Evolutionary conservation across 2,797 vertebrate genomes (phyloP).

Genomic region (Pseudochirops corinnae): DNA sequence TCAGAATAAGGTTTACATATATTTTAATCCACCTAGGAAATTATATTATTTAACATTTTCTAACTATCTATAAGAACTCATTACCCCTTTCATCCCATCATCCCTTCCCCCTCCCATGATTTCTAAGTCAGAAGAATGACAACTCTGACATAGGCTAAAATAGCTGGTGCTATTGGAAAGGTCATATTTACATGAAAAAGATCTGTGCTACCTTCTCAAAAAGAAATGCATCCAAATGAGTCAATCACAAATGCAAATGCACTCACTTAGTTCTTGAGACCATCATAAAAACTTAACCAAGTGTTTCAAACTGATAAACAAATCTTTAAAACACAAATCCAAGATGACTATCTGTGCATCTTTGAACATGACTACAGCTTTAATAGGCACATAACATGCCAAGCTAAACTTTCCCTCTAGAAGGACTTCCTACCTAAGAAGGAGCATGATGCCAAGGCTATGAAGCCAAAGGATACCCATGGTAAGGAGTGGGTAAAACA

Average conservation of each 20-base stretch:
- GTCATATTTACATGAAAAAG: background rate
- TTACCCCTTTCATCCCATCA: conserved; percentile 28
- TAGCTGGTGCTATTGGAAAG: background rate
- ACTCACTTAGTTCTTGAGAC: background rate
- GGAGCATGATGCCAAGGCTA: conserved; percentile 14
- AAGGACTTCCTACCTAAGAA: conserved; percentile 38
- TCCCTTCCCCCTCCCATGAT: background rate
- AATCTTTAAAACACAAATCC: conserved; percentile 5
- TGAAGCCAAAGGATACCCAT: conserved; percentile 38
- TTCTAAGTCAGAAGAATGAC: conserved; percentile 47
- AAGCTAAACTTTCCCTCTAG: conserved; percentile 51
- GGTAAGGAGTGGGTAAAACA: conserved; percentile 44
- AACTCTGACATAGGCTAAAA: conserved; percentile 28
- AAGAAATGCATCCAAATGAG: conserved; percentile 37
- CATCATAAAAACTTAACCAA: conserved; percentile 46
- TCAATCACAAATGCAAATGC: conserved; percentile 14
- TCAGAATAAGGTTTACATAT: conserved; percentile 71
- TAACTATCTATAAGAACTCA: conserved; percentile 50
- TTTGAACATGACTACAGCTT: conserved; percentile 49
- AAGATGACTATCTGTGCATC: conserved; percentile 12
- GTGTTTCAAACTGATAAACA: background rate
- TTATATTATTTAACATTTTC: conserved; percentile 48
- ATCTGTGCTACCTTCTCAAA: conserved; percentile 44
- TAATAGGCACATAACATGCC: conserved; percentile 9
- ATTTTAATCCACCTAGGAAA: conserved; percentile 17